phyloP scores from a whole-genome alignment of 2,797 vertebrate species.

The Siniperca obscura region DNA sequence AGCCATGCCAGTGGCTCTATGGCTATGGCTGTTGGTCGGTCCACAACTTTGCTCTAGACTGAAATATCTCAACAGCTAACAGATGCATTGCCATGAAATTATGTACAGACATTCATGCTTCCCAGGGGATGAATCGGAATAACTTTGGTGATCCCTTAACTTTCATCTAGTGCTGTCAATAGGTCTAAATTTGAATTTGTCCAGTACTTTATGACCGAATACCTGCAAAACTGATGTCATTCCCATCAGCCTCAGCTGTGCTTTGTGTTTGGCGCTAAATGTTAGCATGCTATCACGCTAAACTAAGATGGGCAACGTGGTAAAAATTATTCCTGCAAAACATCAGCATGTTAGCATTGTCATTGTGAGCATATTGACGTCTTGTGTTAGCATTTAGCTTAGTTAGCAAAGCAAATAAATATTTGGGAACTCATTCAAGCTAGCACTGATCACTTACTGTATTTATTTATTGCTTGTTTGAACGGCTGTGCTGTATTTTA shows the following conservation, averaged over 20 bases:
- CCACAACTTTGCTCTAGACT: not conserved
- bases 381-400: not conserved
- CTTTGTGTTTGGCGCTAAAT: no score
- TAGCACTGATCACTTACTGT: not conserved
- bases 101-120: not conserved
- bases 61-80: not conserved
- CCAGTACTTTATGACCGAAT: no score
- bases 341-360: not conserved
- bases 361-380: not conserved
- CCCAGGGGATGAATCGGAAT: not conserved
- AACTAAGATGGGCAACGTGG: not conserved
- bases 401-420: not conserved
- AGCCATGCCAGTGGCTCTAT: no score
- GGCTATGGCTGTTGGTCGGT: no score
- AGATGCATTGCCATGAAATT: not conserved
- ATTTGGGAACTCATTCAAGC: no score
- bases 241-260: no score
- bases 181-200: no score
- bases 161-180: not conserved
- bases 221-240: no score
- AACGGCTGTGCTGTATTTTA: not conserved
- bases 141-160: not conserved
- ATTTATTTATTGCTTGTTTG: not conserved
- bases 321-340: not conserved
- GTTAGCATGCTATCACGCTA: no score